Percentiles rank a stretch among this genome's conserved stretches.
Evolutionary conservation across 2,113 vertebrate genomes (phyloP).

Genomic region (Diadophis punctatus): DNA sequence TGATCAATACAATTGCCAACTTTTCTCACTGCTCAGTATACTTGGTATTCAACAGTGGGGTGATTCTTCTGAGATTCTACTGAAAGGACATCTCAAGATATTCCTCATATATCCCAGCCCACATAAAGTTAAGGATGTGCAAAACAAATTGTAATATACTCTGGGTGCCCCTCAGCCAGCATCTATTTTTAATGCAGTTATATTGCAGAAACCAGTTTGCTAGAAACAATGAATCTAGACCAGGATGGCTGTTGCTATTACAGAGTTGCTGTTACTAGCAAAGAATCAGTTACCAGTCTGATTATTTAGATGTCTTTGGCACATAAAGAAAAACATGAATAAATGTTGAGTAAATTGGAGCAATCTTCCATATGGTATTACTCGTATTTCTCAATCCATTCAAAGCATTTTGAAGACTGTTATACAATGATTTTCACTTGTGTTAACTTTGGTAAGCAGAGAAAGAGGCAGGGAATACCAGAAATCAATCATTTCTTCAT

Average conservation of each 20-base stretch:
- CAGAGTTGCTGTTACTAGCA: neutral
- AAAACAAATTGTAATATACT: neutral
- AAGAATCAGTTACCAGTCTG: neutral
- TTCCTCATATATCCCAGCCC: neutral
- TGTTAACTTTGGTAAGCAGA: neutral
- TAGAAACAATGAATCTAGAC: neutral
- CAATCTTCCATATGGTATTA: neutral
- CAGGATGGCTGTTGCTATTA: neutral
- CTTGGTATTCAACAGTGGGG: neutral
- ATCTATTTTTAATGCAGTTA: neutral
- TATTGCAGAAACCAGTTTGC: neutral
- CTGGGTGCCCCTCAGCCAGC: neutral
- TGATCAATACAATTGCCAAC: neutral
- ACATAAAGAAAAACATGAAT: neutral
- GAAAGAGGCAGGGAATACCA: neutral
- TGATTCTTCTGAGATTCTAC: neutral
- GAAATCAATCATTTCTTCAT: neutral
- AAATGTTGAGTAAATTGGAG: neutral
- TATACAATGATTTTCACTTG: neutral
- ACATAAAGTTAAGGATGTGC: neutral
- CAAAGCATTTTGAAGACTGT: neutral
- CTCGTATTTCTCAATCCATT: neutral
- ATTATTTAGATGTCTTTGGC: neutral
- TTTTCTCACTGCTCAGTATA: neutral
- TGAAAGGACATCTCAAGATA: neutral